phyloP scores from a whole-genome alignment of 2,888 invertebrate genomes.

The Drosophila greeni region DNA sequence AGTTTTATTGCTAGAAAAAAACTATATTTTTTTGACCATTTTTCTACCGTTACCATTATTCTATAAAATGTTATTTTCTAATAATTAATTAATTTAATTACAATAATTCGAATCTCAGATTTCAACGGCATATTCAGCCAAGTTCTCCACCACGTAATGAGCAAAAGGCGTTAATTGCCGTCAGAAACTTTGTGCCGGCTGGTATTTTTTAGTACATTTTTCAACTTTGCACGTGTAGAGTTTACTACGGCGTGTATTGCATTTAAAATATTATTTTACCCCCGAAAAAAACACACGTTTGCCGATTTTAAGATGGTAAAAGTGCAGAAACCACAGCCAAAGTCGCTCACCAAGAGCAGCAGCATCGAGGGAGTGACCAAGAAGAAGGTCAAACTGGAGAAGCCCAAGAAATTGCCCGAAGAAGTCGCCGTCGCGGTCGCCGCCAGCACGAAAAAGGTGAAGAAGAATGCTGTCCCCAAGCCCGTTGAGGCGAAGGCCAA shows the following conservation, averaged over 20 bases:
- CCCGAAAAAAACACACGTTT: background rate
- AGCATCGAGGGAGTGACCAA: constrained; percentile 46
- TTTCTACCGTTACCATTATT: too few species aligned
- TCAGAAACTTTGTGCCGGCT: background rate
- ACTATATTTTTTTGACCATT: too few species aligned
- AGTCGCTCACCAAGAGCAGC: constrained; percentile 49
- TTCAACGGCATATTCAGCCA: background rate
- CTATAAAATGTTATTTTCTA: too few species aligned
- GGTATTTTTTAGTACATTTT: constrained; percentile 12
- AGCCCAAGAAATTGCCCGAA: constrained; percentile 11
- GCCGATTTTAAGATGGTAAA: constrained; percentile 54
- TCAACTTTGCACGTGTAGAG: constrained; percentile 54
- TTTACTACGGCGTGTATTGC: constrained; percentile 29
- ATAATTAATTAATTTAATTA: too few species aligned
- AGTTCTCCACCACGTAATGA: background rate
- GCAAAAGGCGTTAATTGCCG: background rate
- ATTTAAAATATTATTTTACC: constrained; percentile 39
- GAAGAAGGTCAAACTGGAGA: constrained; percentile 40
- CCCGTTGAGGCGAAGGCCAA: constrained; percentile 1
- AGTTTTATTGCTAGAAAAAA: background rate
- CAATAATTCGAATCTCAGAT: background rate
- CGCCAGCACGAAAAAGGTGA: constrained; percentile 21
- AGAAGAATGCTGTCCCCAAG: constrained; percentile 23
- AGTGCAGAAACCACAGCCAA: constrained; percentile 61
- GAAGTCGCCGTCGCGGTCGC: constrained; percentile 10